These are phyloP conservation scores for Epinephelus malabaricus DNA, from an alignment of 2,797 vertebrate species.

Conservation along the genomic window DNA sequence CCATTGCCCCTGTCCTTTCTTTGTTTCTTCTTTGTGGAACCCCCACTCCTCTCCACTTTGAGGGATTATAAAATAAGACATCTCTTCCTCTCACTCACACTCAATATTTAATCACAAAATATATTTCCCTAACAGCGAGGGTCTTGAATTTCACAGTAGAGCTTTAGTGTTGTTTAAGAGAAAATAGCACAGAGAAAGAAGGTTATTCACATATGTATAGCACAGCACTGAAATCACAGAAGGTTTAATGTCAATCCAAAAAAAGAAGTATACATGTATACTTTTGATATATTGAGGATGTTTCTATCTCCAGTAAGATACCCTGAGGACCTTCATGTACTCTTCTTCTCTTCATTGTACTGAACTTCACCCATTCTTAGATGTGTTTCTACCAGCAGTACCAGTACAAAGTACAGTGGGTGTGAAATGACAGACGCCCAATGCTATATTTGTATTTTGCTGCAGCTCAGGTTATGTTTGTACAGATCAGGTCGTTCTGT, in stretches of 20 bases:
- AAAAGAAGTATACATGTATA: background rate
- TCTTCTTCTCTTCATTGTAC: background rate
- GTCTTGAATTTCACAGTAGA: slow-evolving; percentile 48
- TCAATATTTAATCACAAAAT: slow-evolving; percentile 65
- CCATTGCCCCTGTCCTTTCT: slow-evolving; percentile 12
- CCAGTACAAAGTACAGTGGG: slow-evolving; percentile 14
- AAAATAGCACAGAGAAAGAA: slow-evolving; percentile 38
- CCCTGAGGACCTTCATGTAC: background rate
- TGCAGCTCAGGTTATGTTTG: slow-evolving; percentile 9
- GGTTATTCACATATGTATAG: background rate
- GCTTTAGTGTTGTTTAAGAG: slow-evolving; percentile 12
- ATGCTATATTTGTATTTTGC: slow-evolving; percentile 26
- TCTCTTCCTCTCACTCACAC: slow-evolving; percentile 41
- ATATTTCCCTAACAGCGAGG: slow-evolving; percentile 49
- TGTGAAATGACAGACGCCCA: slow-evolving; percentile 4
- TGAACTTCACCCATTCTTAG: background rate
- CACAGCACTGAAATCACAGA: slow-evolving; percentile 8
- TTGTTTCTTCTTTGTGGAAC: slow-evolving; percentile 25
- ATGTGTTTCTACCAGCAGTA: background rate
- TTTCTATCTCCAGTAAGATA: background rate
- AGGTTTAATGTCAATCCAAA: background rate
- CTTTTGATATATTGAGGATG: background rate
- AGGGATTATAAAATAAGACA: slow-evolving; percentile 51
- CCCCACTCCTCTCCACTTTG: slow-evolving; percentile 27
- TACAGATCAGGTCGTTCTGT: slow-evolving; percentile 1